Percentiles rank a stretch among this genome's conserved stretches.
Conservation (phyloP, 2,797 vertebrate species). For the Poliocrania exsul region DNA sequence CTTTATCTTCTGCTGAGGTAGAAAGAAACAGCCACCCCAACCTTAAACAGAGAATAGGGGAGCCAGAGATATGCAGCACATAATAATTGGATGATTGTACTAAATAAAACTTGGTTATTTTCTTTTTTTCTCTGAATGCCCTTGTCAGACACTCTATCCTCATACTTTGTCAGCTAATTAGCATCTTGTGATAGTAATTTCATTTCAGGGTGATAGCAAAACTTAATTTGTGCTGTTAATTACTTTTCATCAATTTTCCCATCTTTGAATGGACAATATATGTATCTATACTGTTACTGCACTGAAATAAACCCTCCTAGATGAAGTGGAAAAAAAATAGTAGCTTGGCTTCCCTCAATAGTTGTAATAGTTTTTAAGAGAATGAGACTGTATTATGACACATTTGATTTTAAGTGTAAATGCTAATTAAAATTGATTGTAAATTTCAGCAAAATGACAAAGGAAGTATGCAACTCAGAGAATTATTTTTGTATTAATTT, state of each 20-base stretch:
- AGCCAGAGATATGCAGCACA: background rate
- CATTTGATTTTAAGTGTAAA: background rate
- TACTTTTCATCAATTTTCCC: conserved; percentile 23
- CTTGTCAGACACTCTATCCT: background rate
- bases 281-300: background rate
- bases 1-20: background rate
- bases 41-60: background rate
- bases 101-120: background rate
- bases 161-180: conserved; percentile 27
- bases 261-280: background rate
- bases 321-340: background rate
- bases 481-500: background rate
- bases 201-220: background rate
- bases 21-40: background rate
- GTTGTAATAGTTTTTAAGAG: background rate
- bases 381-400: background rate
- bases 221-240: conserved; percentile 40
- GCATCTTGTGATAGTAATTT: background rate
- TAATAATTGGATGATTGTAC: background rate
- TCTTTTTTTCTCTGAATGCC: background rate
- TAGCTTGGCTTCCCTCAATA: background rate
- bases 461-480: background rate
- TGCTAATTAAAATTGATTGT: background rate
- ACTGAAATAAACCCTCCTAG: background rate
- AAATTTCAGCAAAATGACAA: background rate